Evolutionary conservation across 1,140 invertebrate genomes (phyloP), one percentile per base, ranked within the genome.

Genomic region (Diabrotica undecimpunctata): DNA sequence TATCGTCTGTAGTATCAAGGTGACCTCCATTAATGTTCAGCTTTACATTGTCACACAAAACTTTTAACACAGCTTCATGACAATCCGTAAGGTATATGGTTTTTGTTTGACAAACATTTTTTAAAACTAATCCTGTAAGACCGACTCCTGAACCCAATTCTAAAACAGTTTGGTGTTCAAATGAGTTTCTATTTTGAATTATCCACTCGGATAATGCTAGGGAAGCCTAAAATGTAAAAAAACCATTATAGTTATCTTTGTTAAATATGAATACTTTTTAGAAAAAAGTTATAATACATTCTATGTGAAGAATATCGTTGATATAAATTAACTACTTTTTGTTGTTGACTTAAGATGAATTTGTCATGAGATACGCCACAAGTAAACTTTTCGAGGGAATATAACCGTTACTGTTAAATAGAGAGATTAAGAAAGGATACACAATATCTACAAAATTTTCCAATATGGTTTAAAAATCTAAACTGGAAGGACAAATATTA

Each of bases 121-220:
- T 73, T 54, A 82, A 66, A 7, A 77, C 74, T n/a, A 86, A 67
- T 52, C 84, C 84, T 38, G 81, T 79, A 58, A 86, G 75, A 54
- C 85, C 85, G 57, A 83, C 75, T 54, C 85, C 85, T 37, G 82
- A 84, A 59, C 85, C 85, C 59, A 86, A 74, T 77, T 86, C 85
- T 8, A 86, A 61, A n/a, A 86, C 64, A 56, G 62, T 73, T 78
- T 83, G 83, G 11, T 69, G 64, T 12, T 70, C 38, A 0, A 86
- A 72, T 35, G 66, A 38, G 25, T 73, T 38, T 69, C 71, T 77
- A 69, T 85, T 80, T 64, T 67, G 62, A 25, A 81, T 66, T 61
- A 80, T 83, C 83, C 84, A 86, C 71, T 85, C 81, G 50, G 81
- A 80, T 62, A 86, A 73, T 54, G 77, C 78, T 62, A 80, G 70